A percentile compares a stretch with the other conserved stretches of the same genome.
These are phyloP conservation scores for Stenchaetothrips biformis DNA, from an alignment of 2,888 invertebrate species.

Conservation along the genomic window DNA sequence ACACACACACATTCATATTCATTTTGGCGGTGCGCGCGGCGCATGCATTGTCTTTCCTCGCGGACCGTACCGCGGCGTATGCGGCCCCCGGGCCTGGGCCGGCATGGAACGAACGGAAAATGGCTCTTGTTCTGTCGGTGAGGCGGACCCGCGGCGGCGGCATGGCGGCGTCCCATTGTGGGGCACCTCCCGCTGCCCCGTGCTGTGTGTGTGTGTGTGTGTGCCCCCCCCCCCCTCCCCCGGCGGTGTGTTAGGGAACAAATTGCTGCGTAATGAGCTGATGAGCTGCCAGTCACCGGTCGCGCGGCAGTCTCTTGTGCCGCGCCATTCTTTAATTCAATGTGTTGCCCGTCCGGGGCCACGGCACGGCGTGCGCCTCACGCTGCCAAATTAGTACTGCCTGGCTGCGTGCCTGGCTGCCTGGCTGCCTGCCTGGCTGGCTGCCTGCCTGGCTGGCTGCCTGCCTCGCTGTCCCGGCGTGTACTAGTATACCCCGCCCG, in stretches of 20 bases:
- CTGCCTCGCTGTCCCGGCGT: too few relatives aligned
- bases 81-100: background rate
- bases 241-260: background rate
- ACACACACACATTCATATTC: background rate
- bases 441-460: too few relatives aligned
- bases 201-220: background rate
- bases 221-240: background rate
- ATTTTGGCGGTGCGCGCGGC: background rate
- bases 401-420: too few relatives aligned
- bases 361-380: too few relatives aligned
- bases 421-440: too few relatives aligned
- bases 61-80: background rate
- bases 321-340: constrained; percentile 11
- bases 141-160: too few relatives aligned
- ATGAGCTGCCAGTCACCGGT: background rate
- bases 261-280: constrained; percentile 10
- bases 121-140: background rate
- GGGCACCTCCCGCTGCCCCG: background rate
- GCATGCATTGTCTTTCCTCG: background rate
- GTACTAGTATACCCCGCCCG: too few relatives aligned
- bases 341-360: background rate
- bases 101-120: background rate
- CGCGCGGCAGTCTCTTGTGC: background rate
- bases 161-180: too few relatives aligned
- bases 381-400: too few relatives aligned